Conservation (phyloP, 2,888 invertebrate species). For the Ashinkailepas kermadecensis region DNA sequence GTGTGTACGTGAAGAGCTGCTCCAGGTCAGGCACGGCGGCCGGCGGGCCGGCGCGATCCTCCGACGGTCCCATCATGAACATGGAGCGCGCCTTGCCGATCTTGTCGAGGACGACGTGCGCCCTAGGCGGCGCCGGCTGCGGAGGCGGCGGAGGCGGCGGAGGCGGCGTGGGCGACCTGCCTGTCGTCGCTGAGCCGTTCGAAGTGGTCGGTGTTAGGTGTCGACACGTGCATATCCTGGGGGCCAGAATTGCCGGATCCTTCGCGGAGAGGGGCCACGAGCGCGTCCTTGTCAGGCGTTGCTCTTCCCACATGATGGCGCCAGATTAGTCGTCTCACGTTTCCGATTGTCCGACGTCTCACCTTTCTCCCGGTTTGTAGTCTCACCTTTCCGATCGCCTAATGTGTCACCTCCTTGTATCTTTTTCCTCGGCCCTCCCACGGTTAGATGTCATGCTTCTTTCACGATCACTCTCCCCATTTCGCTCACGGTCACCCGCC, state of each 20-base stretch:
- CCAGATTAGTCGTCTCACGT: too few relatives aligned
- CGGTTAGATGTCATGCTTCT: too few relatives aligned
- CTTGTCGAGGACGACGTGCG: not conserved
- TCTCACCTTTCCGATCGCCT: too few relatives aligned
- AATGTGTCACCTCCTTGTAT: too few relatives aligned
- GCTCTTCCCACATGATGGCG: not conserved
- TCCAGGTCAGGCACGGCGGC: not conserved
- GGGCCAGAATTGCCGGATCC: too few relatives aligned
- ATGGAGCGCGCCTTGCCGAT: constrained; percentile 11
- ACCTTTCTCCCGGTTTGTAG: too few relatives aligned
- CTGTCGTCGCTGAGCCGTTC: not conserved
- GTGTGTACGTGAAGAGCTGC: constrained; percentile 16
- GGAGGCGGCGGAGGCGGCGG: not conserved
- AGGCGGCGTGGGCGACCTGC: not conserved
- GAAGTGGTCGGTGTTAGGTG: not conserved
- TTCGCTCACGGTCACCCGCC: too few relatives aligned
- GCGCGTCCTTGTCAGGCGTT: not conserved
- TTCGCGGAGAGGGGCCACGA: not conserved
- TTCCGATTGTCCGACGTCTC: too few relatives aligned
- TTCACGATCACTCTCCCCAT: too few relatives aligned
- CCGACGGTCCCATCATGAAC: not conserved
- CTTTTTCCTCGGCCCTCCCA: too few relatives aligned
- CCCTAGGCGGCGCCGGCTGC: not conserved
- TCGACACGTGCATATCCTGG: not conserved
- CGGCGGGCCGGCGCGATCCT: not conserved